A percentile compares a stretch with the other conserved stretches of the same genome.
Conservation (phyloP, 1,140 invertebrate species). For the Drosophila ananassae region DNA sequence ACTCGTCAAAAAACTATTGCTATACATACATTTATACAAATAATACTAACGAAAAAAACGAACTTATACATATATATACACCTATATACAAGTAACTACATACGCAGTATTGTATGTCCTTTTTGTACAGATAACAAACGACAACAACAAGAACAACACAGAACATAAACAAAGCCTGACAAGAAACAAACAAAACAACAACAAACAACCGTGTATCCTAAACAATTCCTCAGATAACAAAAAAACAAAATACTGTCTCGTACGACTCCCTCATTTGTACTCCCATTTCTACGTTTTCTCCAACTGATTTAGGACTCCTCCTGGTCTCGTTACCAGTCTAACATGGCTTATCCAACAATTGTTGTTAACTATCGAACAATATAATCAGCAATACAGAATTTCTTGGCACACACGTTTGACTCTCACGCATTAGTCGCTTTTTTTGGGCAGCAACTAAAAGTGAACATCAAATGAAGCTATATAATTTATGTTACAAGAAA, state of each 20-base stretch:
- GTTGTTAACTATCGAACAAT: conserved; percentile 50
- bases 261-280: conserved; percentile 52
- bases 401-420: conserved; percentile 74
- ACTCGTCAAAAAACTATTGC: conserved; percentile 60
- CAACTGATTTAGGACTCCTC: conserved; percentile 30
- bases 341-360: conserved; percentile 29
- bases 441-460: conserved; percentile 41
- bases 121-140: conserved; percentile 68
- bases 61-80: conserved; percentile 59
- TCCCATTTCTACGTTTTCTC: conserved; percentile 49
- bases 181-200: conserved; percentile 6
- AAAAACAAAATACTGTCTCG: background rate
- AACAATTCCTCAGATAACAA: conserved; percentile 42
- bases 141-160: conserved; percentile 1
- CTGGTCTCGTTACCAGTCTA: conserved; percentile 1
- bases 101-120: conserved; percentile 78
- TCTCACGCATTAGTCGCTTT: conserved; percentile 69
- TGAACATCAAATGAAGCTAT: conserved; percentile 30
- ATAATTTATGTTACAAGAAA: conserved; percentile 37
- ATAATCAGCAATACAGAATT: conserved; percentile 43
- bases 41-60: conserved; percentile 32
- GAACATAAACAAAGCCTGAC: conserved; percentile 65
- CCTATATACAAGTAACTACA: conserved; percentile 75
- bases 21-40: conserved; percentile 23
- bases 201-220: conserved; percentile 68